A percentile compares a stretch with the other conserved stretches of the same genome.
Conservation (phyloP, 2,888 invertebrate genomes). For the Erebia aethiops region DNA sequence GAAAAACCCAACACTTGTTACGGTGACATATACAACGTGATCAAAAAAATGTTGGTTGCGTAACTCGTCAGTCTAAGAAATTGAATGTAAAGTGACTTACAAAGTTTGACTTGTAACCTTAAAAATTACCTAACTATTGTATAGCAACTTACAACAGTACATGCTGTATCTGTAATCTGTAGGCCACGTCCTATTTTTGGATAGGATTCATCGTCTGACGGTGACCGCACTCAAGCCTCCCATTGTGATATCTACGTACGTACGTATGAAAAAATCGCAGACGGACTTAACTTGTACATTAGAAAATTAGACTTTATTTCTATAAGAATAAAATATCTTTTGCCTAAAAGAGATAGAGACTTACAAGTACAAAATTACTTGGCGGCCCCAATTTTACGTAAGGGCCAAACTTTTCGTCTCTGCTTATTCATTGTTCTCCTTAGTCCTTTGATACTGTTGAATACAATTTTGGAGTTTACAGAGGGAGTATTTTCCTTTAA, state of each 20-base stretch:
- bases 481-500: neutral
- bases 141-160: neutral
- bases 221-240: conserved; percentile 21
- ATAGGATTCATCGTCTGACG: conserved; percentile 20
- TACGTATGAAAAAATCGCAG: conserved; percentile 18
- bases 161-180: neutral
- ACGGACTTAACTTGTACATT: conserved; percentile 5
- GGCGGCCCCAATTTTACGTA: conserved; percentile 3
- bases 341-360: neutral
- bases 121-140: too few species aligned
- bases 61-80: too few species aligned
- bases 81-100: too few species aligned
- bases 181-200: conserved; percentile 14
- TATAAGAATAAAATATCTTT: neutral
- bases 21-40: too few species aligned
- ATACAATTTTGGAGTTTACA: conserved; percentile 9
- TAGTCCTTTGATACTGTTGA: conserved; percentile 15
- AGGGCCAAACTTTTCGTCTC: conserved; percentile 12
- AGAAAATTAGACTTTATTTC: conserved; percentile 14
- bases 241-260: conserved; percentile 24
- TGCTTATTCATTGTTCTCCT: conserved; percentile 11
- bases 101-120: too few species aligned
- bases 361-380: conserved; percentile 8
- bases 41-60: too few species aligned
- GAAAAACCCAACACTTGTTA: too few species aligned